Evolutionary conservation across 1,140 invertebrate species (phyloP), one percentile per base, ranked within the genome.

Genomic region (Brachionus paranguensis): DNA sequence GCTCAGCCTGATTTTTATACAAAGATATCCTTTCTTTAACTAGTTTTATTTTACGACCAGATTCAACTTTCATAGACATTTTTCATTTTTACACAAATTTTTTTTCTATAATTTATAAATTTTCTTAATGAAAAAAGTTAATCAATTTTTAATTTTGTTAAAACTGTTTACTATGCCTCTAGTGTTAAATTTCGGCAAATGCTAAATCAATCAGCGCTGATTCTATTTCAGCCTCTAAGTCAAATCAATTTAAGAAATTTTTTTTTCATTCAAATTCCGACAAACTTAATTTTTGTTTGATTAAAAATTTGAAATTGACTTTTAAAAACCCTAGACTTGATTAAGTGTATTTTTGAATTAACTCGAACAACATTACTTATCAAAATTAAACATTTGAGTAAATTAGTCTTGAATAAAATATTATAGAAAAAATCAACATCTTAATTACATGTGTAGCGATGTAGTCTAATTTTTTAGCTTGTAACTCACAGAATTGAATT

Each of bases 61-160:
- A 43, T 72, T 72, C 68, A 43, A 17, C 29, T 68, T 68, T 68
- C 65, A 72, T 43, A 72, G 68, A 72, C 68, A 72, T 72, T 72
- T 72, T 72, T 43, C 37, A 33, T 70, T 70, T 65, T 33, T 27
- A 33, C 3, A 24, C 12, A 68, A 65, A n/a, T 64, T 64, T 29
- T n/a, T 29, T 24, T 64, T 24, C 0, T 24, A 12, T 24, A 64
- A 64, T 64, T 6, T 60, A 60, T 27, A 20, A 10, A 60, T 20
- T 20, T 60, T 60, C 53, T 60, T 60, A 60, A 60, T 60, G 53
- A 0, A 60, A 60, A 60, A 60, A 60, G 17, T 68, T 14, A 68
- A 68, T 68, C 64, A 68, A 68, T 17, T 60, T 24, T 60, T 17
- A 20, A 60, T 60, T 60, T 60, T 60, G n/a, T 24, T 24, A 20